Evolutionary conservation across 1,140 invertebrate genomes (phyloP), one percentile per base, ranked within the genome.

Genomic region (Oncopeltus fasciatus): DNA sequence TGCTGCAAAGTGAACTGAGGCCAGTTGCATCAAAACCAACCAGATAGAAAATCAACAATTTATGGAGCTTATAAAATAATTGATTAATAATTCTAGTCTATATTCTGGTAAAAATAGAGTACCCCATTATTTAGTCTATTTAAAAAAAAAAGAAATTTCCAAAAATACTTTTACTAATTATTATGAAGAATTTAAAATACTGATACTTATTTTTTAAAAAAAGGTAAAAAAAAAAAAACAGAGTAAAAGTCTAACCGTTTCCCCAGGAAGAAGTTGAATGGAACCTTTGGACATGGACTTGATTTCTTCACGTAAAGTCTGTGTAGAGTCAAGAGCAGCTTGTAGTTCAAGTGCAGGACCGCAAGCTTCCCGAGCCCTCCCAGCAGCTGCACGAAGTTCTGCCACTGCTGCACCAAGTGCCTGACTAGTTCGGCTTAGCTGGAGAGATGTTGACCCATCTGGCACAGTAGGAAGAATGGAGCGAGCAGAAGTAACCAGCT

Each of bases 341-440:
- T 90, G 86, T 49, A 89, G 72, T 70, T 94, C 92, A 27, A 67
- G 56, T 63, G 91, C 75, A n/a, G 88, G 88, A 65, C 87, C 87
- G 71, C 90, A 94, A 1, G 87, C 87, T 70, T 93, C 87, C 66
- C 90, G 84, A 0, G 92, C 89, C 27, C 92, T 84, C 57, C 81
- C 83, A 0, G 93, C 80, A 8, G 91, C 85, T 24, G 86, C 83
- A 69, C 88, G 78, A 2, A 95, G 76, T 64, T 94, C 91, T 1
- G 84, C 81, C 9, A 93, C 76, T 61, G 86, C 85, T 12, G 82
- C 75, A 2, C 85, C 82, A 61, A 95, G 77, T 61, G 86, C 81
- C 68, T 91, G 88, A 2, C 86, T 81, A 44, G 81, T 83, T 65
- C 83, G 83, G 57, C 79, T 84, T 56, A 85, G 74, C 67, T 86